Conservation (phyloP, 2,113 vertebrate genomes). For the Alouatta palliata region DNA sequence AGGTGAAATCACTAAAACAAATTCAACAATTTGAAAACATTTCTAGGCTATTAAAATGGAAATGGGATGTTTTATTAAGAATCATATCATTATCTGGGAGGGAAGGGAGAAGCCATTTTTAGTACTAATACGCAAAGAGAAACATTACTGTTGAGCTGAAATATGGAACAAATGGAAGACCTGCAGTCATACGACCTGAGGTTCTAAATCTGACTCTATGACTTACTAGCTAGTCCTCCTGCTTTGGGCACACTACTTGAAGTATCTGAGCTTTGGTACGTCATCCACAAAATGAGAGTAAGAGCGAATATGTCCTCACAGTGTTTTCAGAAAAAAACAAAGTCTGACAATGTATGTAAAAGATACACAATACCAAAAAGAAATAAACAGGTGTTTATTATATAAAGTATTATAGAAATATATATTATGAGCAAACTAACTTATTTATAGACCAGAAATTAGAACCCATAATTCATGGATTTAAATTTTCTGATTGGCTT, state of each 20-base stretch:
- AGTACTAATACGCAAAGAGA: not conserved
- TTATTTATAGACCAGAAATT: not conserved
- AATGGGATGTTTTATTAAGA: not conserved
- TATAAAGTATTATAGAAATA: not conserved
- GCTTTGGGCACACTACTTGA: not conserved
- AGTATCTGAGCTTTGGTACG: not conserved
- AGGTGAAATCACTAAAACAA: not conserved
- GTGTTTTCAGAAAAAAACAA: not conserved
- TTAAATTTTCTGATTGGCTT: constrained; percentile 42
- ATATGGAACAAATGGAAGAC: not conserved
- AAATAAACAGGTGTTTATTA: not conserved
- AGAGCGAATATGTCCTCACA: not conserved
- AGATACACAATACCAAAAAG: not conserved
- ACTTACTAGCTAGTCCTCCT: not conserved
- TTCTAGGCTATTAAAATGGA: not conserved
- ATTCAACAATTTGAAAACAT: constrained; percentile 11
- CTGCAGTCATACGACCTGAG: not conserved
- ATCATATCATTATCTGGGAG: not conserved
- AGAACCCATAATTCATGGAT: not conserved
- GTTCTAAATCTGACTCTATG: not conserved
- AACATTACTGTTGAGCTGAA: not conserved
- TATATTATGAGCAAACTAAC: not conserved
- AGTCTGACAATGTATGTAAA: not conserved
- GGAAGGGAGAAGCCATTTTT: not conserved
- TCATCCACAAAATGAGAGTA: not conserved